Conservation (phyloP, 2,888 invertebrate genomes). For the Ischnus inquisitorius region DNA sequence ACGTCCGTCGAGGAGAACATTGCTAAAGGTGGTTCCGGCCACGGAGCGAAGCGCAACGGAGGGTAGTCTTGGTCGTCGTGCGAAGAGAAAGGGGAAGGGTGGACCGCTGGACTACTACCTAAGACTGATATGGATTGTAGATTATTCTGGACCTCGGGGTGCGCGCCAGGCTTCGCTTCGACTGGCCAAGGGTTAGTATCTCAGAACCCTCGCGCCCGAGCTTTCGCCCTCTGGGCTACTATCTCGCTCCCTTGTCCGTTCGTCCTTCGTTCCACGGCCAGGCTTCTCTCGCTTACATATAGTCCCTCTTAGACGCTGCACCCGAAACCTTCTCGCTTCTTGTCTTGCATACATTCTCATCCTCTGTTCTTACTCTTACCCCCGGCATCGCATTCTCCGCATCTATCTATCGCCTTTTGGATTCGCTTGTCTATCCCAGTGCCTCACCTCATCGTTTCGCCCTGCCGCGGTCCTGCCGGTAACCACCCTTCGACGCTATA, state of each 20-base stretch:
- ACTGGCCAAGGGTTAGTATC: slow-evolving; percentile 84
- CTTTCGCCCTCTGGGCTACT: slow-evolving; percentile 61
- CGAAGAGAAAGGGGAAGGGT: slow-evolving; percentile 65
- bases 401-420: slow-evolving; percentile 59
- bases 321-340: slow-evolving; percentile 65
- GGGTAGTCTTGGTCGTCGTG: slow-evolving; percentile 62
- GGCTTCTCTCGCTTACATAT: slow-evolving; percentile 51
- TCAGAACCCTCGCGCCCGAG: slow-evolving; percentile 73
- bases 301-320: slow-evolving; percentile 62
- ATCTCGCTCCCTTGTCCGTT: slow-evolving; percentile 42
- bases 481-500: slow-evolving; percentile 61
- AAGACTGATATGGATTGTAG: slow-evolving; percentile 86
- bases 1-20: slow-evolving; percentile 72
- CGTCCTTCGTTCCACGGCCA: slow-evolving; percentile 75
- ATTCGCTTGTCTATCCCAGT: slow-evolving; percentile 73
- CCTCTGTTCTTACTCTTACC: slow-evolving; percentile 53
- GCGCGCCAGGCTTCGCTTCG: slow-evolving; percentile 73
- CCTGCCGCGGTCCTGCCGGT: slow-evolving; percentile 43
- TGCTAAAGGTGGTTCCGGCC: slow-evolving; percentile 80
- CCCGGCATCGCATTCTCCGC: slow-evolving; percentile 52
- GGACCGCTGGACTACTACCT: slow-evolving; percentile 80
- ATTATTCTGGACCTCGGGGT: slow-evolving; percentile 85
- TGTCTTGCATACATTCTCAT: slow-evolving; percentile 62
- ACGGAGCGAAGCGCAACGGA: slow-evolving; percentile 46
- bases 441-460: slow-evolving; percentile 54